phyloP scores from a whole-genome alignment of 2,888 invertebrate genomes.

The Halocaridina rubra region DNA sequence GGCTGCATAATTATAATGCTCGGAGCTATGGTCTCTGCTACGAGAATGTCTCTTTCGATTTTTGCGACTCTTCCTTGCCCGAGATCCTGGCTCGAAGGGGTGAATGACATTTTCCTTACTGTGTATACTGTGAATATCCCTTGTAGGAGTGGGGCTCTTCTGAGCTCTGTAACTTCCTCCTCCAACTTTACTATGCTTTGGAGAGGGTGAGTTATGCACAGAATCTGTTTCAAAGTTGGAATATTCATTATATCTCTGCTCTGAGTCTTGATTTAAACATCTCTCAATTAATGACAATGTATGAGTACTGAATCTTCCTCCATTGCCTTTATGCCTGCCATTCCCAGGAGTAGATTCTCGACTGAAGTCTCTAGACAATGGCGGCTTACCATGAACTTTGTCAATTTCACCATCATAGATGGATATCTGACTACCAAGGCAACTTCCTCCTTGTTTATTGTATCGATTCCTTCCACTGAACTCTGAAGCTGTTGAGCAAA shows the following conservation, averaged over 20 bases:
- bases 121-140: slow-evolving; percentile 53
- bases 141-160: slow-evolving; percentile 48
- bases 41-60: slow-evolving; percentile 48
- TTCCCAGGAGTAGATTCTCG: slow-evolving; percentile 30
- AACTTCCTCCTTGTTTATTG: slow-evolving; percentile 32
- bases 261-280: slow-evolving; percentile 54
- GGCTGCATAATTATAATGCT: slow-evolving; percentile 15
- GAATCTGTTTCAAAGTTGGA: slow-evolving; percentile 23
- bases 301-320: slow-evolving; percentile 28
- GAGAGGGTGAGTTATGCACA: slow-evolving; percentile 25
- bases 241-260: slow-evolving; percentile 4
- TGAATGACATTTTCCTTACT: slow-evolving; percentile 61
- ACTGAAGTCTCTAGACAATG: slow-evolving; percentile 29
- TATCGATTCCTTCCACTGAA: slow-evolving; percentile 61
- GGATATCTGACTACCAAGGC: slow-evolving; percentile 44
- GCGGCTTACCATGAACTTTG: slow-evolving; percentile 34
- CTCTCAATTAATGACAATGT: slow-evolving; percentile 57
- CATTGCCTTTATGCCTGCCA: slow-evolving; percentile 16
- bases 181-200: not conserved
- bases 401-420: slow-evolving; percentile 41
- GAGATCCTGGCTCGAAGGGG: slow-evolving; percentile 36
- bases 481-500: slow-evolving; percentile 58
- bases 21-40: slow-evolving; percentile 56
- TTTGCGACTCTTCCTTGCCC: slow-evolving; percentile 48
- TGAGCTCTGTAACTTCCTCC: not conserved